phyloP scores from a whole-genome alignment of 2,888 invertebrate species.

The Meteorus colon region DNA sequence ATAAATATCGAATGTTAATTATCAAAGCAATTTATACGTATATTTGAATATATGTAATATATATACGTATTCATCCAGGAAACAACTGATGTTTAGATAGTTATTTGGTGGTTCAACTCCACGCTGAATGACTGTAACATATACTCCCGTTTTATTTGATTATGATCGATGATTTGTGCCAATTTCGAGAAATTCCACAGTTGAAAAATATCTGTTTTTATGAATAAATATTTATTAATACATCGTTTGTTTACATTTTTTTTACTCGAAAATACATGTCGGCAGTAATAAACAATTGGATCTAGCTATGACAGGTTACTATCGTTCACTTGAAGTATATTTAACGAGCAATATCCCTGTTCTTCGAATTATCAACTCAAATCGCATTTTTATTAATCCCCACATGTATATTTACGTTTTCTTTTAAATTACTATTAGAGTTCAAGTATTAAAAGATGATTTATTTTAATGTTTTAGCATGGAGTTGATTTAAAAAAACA shows the following conservation, averaged over 20 bases:
- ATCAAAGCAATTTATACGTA: slow-evolving; percentile 32
- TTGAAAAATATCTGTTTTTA: slow-evolving; percentile 49
- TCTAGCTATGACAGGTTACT: neutral
- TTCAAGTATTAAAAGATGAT: neutral
- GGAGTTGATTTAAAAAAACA: neutral
- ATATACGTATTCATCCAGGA: neutral
- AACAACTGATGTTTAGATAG: slow-evolving; percentile 6
- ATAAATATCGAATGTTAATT: slow-evolving; percentile 7
- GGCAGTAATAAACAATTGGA: slow-evolving; percentile 25
- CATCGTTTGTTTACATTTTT: slow-evolving; percentile 63
- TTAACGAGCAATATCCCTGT: neutral
- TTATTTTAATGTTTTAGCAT: neutral
- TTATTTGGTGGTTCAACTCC: slow-evolving; percentile 22
- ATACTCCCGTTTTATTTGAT: slow-evolving; percentile 37
- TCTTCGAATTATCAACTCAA: neutral
- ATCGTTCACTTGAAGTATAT: neutral
- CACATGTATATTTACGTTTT: neutral
- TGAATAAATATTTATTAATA: slow-evolving; percentile 68
- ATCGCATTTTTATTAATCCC: neutral
- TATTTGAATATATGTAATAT: neutral
- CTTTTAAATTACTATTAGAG: neutral
- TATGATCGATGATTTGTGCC: slow-evolving; percentile 3
- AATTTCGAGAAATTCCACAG: neutral
- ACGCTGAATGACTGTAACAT: slow-evolving; percentile 35
- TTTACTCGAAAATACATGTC: slow-evolving; percentile 54